Evolutionary conservation across 2,113 vertebrate species (phyloP).

Genomic region (Perognathus longimembris): DNA sequence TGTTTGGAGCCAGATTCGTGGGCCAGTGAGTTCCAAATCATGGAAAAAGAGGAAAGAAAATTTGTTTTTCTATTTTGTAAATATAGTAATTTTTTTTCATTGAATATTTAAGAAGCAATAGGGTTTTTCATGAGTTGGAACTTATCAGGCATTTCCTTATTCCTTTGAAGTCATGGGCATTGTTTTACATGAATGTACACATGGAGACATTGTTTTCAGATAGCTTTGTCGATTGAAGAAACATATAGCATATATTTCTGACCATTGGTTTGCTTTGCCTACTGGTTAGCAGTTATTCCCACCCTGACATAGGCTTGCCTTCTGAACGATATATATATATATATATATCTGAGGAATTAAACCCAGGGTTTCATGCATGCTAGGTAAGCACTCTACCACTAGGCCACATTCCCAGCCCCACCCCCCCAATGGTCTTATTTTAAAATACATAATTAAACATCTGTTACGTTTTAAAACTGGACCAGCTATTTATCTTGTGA

Average conservation of each 20-base stretch:
- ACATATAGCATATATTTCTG: background rate
- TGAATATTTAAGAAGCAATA: background rate
- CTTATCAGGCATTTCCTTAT: background rate
- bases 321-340: too few species aligned
- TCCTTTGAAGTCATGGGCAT: background rate
- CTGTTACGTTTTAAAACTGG: background rate
- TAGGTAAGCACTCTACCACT: too few species aligned
- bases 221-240: background rate
- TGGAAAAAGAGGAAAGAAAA: background rate
- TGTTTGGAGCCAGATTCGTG: background rate
- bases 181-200: background rate
- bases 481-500: background rate
- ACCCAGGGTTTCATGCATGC: too few species aligned
- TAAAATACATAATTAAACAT: background rate
- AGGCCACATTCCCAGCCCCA: too few species aligned
- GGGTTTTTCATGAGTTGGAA: background rate
- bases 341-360: too few species aligned
- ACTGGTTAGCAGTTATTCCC: background rate
- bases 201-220: background rate
- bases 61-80: background rate
- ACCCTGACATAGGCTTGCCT: fast-evolving
- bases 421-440: background rate
- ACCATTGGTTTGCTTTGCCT: background rate
- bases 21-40: background rate
- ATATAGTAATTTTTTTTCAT: background rate